Evolutionary conservation across 2,113 vertebrate genomes (phyloP).

Genomic region (Crotalus viridis): DNA sequence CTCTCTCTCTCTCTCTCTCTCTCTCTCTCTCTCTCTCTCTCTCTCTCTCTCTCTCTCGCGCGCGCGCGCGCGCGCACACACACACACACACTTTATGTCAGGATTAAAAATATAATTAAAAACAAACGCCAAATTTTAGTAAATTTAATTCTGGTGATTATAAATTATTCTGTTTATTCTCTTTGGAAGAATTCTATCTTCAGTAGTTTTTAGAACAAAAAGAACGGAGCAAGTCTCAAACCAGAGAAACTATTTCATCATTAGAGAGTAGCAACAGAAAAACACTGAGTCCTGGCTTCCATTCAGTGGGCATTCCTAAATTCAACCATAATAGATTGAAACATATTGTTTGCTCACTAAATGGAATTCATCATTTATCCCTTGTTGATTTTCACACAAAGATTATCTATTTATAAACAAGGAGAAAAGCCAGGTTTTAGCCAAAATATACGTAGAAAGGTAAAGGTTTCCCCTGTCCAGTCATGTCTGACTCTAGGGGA

Average conservation of each 20-base stretch:
- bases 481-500: background rate
- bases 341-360: background rate
- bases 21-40: no score
- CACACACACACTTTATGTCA: no score
- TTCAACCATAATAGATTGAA: background rate
- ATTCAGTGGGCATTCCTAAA: background rate
- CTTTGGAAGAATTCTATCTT: background rate
- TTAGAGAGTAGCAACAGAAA: background rate
- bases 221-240: background rate
- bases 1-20: no score
- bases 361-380: background rate
- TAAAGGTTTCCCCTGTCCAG: background rate
- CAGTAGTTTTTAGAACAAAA: background rate
- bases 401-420: background rate
- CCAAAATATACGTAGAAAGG: background rate
- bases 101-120: background rate
- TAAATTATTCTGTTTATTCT: background rate
- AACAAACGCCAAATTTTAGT: background rate
- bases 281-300: background rate
- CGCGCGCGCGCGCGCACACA: no score
- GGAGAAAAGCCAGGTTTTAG: background rate
- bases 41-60: no score
- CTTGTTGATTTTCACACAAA: background rate
- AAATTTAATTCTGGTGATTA: background rate
- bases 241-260: background rate